phyloP scores from a whole-genome alignment of 2,113 vertebrate genomes.

The Tetrax tetrax region DNA sequence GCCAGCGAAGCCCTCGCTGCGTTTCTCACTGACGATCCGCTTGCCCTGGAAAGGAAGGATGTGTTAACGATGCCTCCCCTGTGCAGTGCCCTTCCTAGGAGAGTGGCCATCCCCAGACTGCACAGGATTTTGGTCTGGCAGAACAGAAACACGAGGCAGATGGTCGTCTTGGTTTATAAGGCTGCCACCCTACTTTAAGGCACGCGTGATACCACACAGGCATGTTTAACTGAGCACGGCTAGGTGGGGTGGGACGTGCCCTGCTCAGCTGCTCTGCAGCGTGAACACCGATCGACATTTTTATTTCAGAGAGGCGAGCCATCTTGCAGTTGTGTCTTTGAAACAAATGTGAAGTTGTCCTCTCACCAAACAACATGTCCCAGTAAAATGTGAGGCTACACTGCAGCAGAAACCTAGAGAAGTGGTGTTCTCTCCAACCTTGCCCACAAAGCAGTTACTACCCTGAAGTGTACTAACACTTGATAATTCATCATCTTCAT shows the following conservation, averaged over 20 bases:
- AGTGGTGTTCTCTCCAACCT: neutral
- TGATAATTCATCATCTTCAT: neutral
- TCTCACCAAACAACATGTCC: neutral
- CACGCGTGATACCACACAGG: neutral
- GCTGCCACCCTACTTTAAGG: neutral
- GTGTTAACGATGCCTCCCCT: neutral
- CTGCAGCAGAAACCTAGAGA: neutral
- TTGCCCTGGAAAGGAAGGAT: constrained; percentile 78
- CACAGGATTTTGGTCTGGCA: neutral
- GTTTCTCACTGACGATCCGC: constrained; percentile 88
- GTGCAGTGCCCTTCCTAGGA: neutral
- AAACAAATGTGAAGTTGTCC: neutral
- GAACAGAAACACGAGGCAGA: neutral
- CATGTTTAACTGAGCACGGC: neutral
- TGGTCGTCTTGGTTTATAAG: neutral
- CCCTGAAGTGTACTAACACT: neutral
- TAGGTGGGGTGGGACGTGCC: neutral
- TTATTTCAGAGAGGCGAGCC: neutral
- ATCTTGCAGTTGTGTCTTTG: neutral
- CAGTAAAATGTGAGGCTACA: neutral
- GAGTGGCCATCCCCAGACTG: neutral
- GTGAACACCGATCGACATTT: neutral
- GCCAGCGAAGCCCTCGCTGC: neutral
- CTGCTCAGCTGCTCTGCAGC: neutral
- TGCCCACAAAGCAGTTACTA: neutral